phyloP scores from a whole-genome alignment of 2,113 vertebrate species.

The Lipotes vexillifer region DNA sequence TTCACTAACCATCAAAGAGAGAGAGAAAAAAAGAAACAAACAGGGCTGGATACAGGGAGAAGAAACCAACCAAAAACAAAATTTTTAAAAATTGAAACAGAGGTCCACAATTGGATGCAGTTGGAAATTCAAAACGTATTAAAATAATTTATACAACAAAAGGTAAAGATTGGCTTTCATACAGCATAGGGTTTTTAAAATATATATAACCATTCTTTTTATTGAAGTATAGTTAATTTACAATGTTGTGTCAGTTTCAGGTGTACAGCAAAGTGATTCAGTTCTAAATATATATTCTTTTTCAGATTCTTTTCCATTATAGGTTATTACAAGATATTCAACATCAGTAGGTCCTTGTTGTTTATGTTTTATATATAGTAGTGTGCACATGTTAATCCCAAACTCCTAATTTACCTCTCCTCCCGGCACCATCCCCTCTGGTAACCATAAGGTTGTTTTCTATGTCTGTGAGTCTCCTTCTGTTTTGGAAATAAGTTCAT shows the following conservation, averaged over 20 bases:
- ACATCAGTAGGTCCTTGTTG: not conserved
- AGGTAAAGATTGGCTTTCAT: not conserved
- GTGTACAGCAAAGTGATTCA: not conserved
- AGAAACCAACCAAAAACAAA: not conserved
- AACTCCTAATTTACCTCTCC: not conserved
- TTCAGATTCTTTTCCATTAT: not conserved
- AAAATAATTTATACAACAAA: not conserved
- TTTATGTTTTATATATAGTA: not conserved
- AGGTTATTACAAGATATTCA: not conserved
- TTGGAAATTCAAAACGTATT: not conserved
- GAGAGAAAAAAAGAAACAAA: not conserved
- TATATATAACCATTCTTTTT: not conserved
- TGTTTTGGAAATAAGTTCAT: not conserved
- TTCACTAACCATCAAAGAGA: not conserved
- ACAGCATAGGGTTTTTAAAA: not conserved
- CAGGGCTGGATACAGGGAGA: not conserved
- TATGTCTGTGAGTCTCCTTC: too few relatives aligned
- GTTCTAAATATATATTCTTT: not conserved
- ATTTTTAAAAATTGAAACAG: not conserved
- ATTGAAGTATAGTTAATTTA: not conserved
- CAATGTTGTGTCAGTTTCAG: not conserved
- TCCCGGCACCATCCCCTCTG: not conserved
- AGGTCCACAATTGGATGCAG: not conserved
- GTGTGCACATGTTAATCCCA: not conserved
- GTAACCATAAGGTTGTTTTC: not conserved